Evolutionary conservation across 2,113 vertebrate genomes (phyloP).

Genomic region (Atlantisia rogersi): DNA sequence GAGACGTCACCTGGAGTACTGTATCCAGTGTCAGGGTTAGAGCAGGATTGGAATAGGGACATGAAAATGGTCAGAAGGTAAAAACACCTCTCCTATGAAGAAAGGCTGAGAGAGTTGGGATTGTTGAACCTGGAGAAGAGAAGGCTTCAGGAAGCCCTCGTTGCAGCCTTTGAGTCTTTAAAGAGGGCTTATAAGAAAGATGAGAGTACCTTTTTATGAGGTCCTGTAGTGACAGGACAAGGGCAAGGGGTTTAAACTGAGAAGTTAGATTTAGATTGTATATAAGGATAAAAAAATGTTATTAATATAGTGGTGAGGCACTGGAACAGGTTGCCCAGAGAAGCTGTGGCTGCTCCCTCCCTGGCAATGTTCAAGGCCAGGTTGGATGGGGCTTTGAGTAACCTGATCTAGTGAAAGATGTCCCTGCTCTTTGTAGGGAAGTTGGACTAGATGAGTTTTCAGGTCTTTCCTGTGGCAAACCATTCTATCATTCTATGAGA

Average conservation of each 20-base stretch:
- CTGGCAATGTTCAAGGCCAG: neutral
- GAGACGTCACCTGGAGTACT: neutral
- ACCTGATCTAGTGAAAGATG: neutral
- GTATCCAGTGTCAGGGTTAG: accelerated
- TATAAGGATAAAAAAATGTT: neutral
- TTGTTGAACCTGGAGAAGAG: neutral
- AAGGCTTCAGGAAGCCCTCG: neutral
- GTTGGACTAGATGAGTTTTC: neutral
- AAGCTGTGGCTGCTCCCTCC: neutral
- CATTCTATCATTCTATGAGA: neutral
- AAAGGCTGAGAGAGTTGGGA: neutral
- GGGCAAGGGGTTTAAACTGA: neutral
- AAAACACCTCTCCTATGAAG: neutral
- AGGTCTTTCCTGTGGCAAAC: neutral
- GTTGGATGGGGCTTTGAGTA: neutral
- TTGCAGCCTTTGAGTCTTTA: neutral
- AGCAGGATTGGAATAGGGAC: neutral
- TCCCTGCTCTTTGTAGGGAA: accelerated
- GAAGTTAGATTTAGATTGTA: neutral
- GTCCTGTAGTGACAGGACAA: neutral
- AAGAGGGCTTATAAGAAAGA: neutral
- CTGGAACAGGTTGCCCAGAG: neutral
- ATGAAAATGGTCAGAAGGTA: neutral
- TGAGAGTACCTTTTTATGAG: neutral
- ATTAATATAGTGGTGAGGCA: accelerated